Evolutionary conservation across 2,888 invertebrate genomes (phyloP), one percentile per base, ranked within the genome.

Genomic region (Diplolepis rosae): DNA sequence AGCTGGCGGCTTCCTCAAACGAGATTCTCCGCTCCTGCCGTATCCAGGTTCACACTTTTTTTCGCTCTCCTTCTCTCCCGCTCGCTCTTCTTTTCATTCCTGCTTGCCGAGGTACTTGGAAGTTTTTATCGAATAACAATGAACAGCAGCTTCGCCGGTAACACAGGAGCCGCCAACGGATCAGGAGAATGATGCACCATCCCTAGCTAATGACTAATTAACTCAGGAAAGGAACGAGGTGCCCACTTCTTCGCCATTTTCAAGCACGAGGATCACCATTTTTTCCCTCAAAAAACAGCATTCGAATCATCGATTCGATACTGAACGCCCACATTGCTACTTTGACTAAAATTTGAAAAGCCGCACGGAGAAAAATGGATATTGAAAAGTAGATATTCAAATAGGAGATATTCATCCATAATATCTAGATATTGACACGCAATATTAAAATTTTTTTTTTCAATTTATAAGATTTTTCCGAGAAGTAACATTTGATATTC

Each of bases 1-100:
- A 86, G 85, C 81, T 80, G 86, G 85, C 87, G 87, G 87, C 87
- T 84, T 85, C 85, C 87, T 87, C 87, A 87, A 87, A 87, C 87
- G 85, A 85, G 84, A 78, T 61, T 76, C 71, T 76, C 73, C 71
- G 73, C 74, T 75, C 72, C 73, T 51, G 74, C 66, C 71, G 73
- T 71, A 71, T 73, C 72, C 70, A 71, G 75, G 74, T 78, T 78
- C 76, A 66, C 72, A 66, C 70, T 72, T 75, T 74, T 74, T 76
- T 77, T 66, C 70, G 52, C 68, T 66, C 73, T 75, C 76, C 79
- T 66, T 72, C 76, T 72, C 22, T 61, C 65, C 66, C 71, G 75
- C 77, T 79, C 66, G 71, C 76, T 72, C 72, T 70, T 66, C 70
- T 67, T 70, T 69, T 73, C 66, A 51, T 69, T 70, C 52, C 52